These are phyloP conservation scores for Nycticebus coucang DNA, from an alignment of 2,113 vertebrate species.

Conservation along the genomic window DNA sequence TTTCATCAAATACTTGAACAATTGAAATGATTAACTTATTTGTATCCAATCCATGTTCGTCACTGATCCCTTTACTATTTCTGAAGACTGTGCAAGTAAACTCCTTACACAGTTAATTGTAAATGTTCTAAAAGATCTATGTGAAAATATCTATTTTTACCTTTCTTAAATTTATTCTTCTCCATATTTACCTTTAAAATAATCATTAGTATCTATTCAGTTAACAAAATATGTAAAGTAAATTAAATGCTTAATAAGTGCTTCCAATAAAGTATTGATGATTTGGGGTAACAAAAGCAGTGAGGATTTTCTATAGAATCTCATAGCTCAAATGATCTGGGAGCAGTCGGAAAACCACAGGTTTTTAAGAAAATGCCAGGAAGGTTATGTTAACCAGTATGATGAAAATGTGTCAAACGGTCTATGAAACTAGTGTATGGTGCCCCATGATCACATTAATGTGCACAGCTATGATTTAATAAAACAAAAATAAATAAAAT, in stretches of 20 bases:
- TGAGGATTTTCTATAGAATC: background rate
- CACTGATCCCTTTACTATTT: background rate
- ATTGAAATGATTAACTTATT: background rate
- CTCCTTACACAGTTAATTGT: background rate
- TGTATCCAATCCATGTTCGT: background rate
- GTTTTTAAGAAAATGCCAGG: too few species aligned
- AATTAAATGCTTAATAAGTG: background rate
- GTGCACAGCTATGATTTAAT: too few species aligned
- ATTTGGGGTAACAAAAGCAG: background rate
- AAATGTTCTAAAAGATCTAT: background rate
- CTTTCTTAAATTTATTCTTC: background rate
- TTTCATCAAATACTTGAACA: background rate
- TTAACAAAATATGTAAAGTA: background rate
- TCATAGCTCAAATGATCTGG: background rate
- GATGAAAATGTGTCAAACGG: too few species aligned
- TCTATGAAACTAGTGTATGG: too few species aligned
- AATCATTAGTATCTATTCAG: background rate
- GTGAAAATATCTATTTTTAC: background rate
- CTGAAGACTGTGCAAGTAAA: background rate
- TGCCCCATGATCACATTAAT: too few species aligned
- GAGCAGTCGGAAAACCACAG: background rate
- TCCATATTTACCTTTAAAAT: background rate
- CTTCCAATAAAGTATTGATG: background rate
- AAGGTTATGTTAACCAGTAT: too few species aligned
- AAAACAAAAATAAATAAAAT: too few species aligned